phyloP scores from a whole-genome alignment of 2,888 invertebrate species.

The Clusia tigrina region DNA sequence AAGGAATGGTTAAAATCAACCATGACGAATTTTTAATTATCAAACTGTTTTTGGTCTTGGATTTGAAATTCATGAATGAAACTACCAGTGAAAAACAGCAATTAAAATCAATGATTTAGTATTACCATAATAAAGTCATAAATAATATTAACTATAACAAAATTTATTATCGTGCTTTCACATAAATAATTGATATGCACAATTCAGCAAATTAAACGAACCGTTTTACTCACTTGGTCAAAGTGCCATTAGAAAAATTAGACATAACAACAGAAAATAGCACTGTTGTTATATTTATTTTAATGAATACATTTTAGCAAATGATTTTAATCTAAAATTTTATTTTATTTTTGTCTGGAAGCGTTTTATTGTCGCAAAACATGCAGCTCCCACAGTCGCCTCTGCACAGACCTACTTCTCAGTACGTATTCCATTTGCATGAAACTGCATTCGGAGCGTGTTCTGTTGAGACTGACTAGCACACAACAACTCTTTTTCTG shows the following conservation, averaged over 20 bases:
- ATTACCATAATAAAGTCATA: too few species aligned
- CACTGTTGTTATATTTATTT: neutral
- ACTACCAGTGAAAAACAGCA: too few species aligned
- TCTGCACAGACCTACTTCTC: too few species aligned
- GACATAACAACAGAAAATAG: neutral
- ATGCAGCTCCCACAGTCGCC: constrained; percentile 8
- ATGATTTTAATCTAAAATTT: constrained; percentile 3
- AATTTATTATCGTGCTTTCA: constrained; percentile 3
- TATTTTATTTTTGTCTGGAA: too few species aligned
- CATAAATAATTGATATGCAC: constrained; percentile 15
- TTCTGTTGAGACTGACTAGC: too few species aligned
- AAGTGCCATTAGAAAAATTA: neutral
- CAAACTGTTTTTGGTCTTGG: too few species aligned
- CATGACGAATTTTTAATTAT: too few species aligned
- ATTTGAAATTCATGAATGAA: too few species aligned
- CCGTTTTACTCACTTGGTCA: constrained; percentile 20
- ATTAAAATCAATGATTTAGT: too few species aligned
- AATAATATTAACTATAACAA: neutral
- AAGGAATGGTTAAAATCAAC: too few species aligned
- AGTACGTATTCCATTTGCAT: too few species aligned
- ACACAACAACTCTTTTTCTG: neutral
- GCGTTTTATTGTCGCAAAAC: constrained; percentile 9
- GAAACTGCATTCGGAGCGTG: too few species aligned
- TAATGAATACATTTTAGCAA: neutral
- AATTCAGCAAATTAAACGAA: constrained; percentile 23